A percentile compares a stretch with the other conserved stretches of the same genome.
phyloP scores from a whole-genome alignment of 2,888 invertebrate species.

The Horisme vitalbata region DNA sequence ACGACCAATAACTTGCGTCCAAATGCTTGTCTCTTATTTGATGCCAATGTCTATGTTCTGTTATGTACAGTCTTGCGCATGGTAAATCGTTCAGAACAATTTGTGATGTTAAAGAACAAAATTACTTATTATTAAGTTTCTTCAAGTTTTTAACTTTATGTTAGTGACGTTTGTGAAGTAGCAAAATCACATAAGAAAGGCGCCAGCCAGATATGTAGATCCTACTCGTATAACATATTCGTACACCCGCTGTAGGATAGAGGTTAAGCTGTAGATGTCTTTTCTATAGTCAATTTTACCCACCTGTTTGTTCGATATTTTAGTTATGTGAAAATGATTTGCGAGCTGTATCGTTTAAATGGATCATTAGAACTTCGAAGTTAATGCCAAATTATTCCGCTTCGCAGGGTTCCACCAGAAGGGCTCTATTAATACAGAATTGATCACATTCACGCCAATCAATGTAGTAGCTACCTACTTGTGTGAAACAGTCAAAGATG shows the following conservation, averaged over 20 bases:
- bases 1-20: no score
- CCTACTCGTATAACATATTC: constrained; percentile 39
- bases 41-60: no score
- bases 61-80: no score
- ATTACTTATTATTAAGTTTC: background rate
- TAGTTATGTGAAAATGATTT: constrained; percentile 49
- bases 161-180: no score
- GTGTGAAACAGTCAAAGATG: constrained; percentile 14
- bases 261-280: constrained; percentile 51
- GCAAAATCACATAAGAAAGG: no score
- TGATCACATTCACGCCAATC: constrained; percentile 7
- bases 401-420: constrained; percentile 2
- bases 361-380: constrained; percentile 9
- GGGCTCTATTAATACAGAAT: constrained; percentile 11
- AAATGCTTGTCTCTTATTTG: no score
- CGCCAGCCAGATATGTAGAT: constrained; percentile 42
- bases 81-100: no score
- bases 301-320: constrained; percentile 67
- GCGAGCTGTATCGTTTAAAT: constrained; percentile 27
- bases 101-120: constrained; percentile 1
- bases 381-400: constrained; percentile 27
- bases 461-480: background rate
- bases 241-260: constrained; percentile 41
- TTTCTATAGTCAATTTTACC: constrained; percentile 73
- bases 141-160: background rate